These are phyloP conservation scores for Microtus agrestis DNA, from an alignment of 2,797 vertebrate genomes.

Conservation along the genomic window DNA sequence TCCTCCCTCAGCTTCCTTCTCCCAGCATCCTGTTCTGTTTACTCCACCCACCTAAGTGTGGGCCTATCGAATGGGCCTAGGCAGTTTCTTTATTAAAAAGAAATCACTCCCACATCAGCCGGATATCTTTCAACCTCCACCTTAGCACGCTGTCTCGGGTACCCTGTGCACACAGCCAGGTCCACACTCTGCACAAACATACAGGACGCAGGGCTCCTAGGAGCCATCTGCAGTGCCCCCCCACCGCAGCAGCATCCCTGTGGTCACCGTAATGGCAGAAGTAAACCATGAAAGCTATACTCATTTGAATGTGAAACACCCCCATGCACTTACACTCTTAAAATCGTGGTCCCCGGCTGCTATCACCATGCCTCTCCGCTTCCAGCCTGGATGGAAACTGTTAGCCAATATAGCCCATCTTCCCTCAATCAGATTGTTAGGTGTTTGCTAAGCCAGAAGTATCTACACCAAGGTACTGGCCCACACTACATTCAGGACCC, in stretches of 20 bases:
- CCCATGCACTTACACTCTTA: background rate
- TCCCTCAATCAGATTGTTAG: background rate
- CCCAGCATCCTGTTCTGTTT: too few relatives aligned
- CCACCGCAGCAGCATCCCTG: background rate
- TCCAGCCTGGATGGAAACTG: background rate
- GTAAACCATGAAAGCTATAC: background rate
- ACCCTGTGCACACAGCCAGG: background rate
- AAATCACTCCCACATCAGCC: too few relatives aligned
- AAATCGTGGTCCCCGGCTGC: background rate
- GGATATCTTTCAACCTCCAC: background rate
- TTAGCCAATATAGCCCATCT: background rate
- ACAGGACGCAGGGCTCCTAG: background rate
- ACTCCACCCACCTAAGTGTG: too few relatives aligned
- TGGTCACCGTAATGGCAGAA: background rate
- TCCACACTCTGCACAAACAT: rapidly evolving
- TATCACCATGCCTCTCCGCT: background rate
- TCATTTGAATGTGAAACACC: background rate
- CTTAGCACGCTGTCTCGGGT: rapidly evolving
- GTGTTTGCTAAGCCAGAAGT: background rate
- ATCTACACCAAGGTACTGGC: background rate
- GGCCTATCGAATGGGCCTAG: too few relatives aligned
- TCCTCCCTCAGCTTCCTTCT: too few relatives aligned
- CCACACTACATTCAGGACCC: background rate
- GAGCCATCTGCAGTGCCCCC: background rate
- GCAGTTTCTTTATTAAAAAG: too few relatives aligned